Percentiles rank a stretch among this genome's conserved stretches.
Evolutionary conservation across 2,113 vertebrate species (phyloP).

Genomic region (Gavia stellata): DNA sequence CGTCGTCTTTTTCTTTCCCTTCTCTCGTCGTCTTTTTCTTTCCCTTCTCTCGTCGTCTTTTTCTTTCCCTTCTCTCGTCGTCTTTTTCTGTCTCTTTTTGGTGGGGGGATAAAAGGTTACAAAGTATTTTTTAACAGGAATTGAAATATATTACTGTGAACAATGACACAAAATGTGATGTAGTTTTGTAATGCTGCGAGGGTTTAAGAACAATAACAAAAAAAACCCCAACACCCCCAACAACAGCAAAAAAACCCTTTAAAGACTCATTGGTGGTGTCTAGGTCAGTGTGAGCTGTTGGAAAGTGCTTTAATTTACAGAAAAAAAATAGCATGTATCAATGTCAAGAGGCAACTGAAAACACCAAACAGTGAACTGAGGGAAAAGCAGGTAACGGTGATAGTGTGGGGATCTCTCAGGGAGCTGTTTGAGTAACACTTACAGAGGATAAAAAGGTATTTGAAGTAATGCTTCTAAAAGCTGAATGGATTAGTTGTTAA

Average conservation of each 20-base stretch:
- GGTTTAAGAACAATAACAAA: background rate
- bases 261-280: background rate
- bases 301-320: background rate
- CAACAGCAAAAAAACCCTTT: background rate
- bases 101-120: no score
- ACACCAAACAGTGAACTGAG: background rate
- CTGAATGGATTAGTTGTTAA: background rate
- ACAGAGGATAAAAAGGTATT: background rate
- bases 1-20: no score
- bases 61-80: no score
- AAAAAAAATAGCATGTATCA: background rate
- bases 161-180: no score
- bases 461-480: background rate
- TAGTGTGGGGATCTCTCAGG: background rate
- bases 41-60: no score
- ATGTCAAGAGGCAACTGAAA: background rate
- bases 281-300: background rate
- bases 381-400: background rate
- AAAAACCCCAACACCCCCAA: fast-evolving
- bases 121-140: no score
- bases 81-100: no score
- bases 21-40: no score
- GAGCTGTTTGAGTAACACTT: background rate
- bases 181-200: background rate
- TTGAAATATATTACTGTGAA: background rate